phyloP scores from a whole-genome alignment of 2,113 vertebrate genomes.

The Arizona elegans region DNA sequence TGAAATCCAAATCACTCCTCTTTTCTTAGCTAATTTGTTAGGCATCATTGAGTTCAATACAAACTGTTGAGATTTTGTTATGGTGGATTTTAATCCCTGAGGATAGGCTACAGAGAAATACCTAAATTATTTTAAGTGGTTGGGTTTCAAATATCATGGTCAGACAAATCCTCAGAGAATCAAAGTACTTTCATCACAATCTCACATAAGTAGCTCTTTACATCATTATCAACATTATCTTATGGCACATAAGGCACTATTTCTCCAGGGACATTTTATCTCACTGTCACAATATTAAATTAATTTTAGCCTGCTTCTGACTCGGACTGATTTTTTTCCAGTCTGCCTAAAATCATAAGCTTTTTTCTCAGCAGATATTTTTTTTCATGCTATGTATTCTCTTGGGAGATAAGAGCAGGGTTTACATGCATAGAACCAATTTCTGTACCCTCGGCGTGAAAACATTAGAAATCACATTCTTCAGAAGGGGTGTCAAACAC shows the following conservation, averaged over 20 bases:
- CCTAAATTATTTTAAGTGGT: not conserved
- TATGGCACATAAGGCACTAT: not conserved
- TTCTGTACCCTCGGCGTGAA: not conserved
- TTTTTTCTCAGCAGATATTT: not conserved
- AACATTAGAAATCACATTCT: not conserved
- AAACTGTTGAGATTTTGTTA: not conserved
- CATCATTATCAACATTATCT: not conserved
- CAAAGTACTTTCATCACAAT: not conserved
- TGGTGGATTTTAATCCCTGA: not conserved
- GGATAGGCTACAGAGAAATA: not conserved
- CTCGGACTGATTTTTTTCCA: not conserved
- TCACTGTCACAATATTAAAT: not conserved
- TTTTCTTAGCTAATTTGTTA: not conserved
- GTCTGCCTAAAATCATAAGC: not conserved
- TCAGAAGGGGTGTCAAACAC: too few relatives aligned
- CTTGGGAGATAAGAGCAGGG: not conserved
- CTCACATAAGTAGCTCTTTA: not conserved
- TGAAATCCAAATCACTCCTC: not conserved
- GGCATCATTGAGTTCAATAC: not conserved
- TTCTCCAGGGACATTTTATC: not conserved
- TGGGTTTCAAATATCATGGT: not conserved
- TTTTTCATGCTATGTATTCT: not conserved
- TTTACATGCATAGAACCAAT: not conserved
- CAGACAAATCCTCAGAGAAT: not conserved
- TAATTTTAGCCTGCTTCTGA: not conserved